These are phyloP conservation scores for Phoenoteleia sp. DNA, from an alignment of 2,888 invertebrate species.

Conservation along the genomic window DNA sequence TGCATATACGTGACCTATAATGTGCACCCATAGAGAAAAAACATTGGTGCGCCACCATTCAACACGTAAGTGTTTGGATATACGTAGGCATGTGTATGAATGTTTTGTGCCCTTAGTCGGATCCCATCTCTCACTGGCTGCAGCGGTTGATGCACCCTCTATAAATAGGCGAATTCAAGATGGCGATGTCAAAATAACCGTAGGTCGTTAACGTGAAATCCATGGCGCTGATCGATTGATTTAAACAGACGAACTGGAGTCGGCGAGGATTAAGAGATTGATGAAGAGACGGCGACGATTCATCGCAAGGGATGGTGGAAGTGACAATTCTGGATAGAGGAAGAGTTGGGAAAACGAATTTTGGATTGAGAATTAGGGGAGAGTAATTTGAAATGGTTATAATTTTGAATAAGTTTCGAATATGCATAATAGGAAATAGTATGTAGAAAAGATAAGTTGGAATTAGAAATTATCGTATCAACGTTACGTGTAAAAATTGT, in stretches of 20 bases:
- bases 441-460: too few species aligned
- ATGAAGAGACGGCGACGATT: conserved; percentile 9
- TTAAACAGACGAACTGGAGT: conserved; percentile 10
- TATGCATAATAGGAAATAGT: too few species aligned
- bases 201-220: conserved; percentile 63
- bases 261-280: conserved; percentile 24
- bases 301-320: too few species aligned
- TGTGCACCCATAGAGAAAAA: conserved; percentile 46
- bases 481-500: too few species aligned
- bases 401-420: too few species aligned
- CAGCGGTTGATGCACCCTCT: conserved; percentile 74
- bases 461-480: too few species aligned
- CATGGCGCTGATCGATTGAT: conserved; percentile 50
- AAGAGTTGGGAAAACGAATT: too few species aligned
- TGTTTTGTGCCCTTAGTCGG: conserved; percentile 46
- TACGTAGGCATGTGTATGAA: conserved; percentile 50
- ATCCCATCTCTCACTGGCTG: conserved; percentile 59
- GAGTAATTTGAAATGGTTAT: too few species aligned
- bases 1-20: not conserved
- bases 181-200: conserved; percentile 84
- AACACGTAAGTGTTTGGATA: conserved; percentile 55
- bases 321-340: too few species aligned
- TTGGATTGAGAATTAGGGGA: too few species aligned
- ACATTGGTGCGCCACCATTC: conserved; percentile 49
- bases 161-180: conserved; percentile 79